Evolutionary conservation across 2,888 invertebrate genomes (phyloP), one percentile per base, ranked within the genome.

Genomic region (Metacarcinus magister): DNA sequence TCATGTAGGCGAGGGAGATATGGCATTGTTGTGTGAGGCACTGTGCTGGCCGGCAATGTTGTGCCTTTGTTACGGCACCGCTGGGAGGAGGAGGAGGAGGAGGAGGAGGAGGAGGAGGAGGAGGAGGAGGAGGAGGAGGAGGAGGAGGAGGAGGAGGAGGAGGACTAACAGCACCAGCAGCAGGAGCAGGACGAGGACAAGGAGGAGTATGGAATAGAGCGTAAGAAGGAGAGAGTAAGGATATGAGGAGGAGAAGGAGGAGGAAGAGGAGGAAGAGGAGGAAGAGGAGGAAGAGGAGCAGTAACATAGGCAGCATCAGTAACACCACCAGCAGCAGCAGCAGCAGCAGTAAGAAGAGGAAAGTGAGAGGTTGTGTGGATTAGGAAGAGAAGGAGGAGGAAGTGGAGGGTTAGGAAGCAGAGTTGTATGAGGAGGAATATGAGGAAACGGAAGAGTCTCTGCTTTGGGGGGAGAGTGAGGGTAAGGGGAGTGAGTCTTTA

Each of bases 1-100:
- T 67, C 93, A 67, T 93, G 93, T 93, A 60, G 67, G 60, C 32
- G 93, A 32, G 93, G 93, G 93, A 93, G 67, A 93, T 93, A 67
- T 93, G 93, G 93, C 93, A 93, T 32, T 93, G 67, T 67, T 92
- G 92, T 92, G 92, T 92, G 92, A 92, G 92, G 23, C 92, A 92
- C 54, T 92, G 92, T 44, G 48, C 92, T 23, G 44, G 92, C 32
- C 48, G 54, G 48, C 92, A 32, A 92, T 92, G 92, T 92, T 46
- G 48, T 43, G 60, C 32, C 93, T 93, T 28, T 43, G 43, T 93
- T 93, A 93, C 67, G 93, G 67, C 67, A 67, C 93, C 67, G 32
- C 67, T 93, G 93, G 93, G 44, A 39, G 87, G 48, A 48, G 48
- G 39, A 87, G 46, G 46, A 82, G 94, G 48, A 87, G 46, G 94